Evolutionary conservation across 92 coral and sea anemone species (phyloP), one percentile per base, ranked within the genome.

Genomic region (Parazoanthus swiftii): DNA sequence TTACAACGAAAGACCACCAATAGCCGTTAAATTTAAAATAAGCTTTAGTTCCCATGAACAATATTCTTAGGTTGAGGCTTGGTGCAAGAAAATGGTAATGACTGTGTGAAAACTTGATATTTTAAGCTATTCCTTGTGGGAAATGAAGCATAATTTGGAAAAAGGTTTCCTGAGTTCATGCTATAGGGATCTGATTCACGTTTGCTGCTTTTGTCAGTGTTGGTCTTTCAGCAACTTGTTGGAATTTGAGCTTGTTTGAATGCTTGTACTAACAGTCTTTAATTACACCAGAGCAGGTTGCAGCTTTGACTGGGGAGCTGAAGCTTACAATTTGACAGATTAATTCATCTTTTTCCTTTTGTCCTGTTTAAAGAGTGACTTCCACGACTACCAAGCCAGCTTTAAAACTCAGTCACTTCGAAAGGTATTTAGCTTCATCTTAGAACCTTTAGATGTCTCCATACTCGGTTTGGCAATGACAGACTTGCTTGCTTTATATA

Each of bases 311-410:
- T 81, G 50, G 63, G 76, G 54, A 82, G 76, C 36, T 66, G 75
- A 48, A 42, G 78, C 77, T 84, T 16, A 2, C 14, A 79, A 56
- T 20, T 63, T 84, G 79, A 50, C 79, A 70, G 79, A 50, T 70
- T 70, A 39, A 76, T 44, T 14, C 51, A 5, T n/a, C 56, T 21
- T 84, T 71, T 38, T 51, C 56, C 67, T 84, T 84, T 73, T 84
- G 29, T 84, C 63, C 87, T 71, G 78, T 84, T 71, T 85, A 81
- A 91, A 91, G 93, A 91, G 91, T 83, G 95, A 89, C 78, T 86
- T 89, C 33, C 96, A 94, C 93, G 98, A 94, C 89, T 92, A 89
- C 83, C 95, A 89, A 89, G 92, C 75, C 81, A 54, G 87, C 72
- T 84, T 84, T 84, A 84, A 84, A 71, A 70, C 87, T 84, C 87